Evolutionary conservation across 2,113 vertebrate species (phyloP).

Genomic region (Stegostoma tigrinum): DNA sequence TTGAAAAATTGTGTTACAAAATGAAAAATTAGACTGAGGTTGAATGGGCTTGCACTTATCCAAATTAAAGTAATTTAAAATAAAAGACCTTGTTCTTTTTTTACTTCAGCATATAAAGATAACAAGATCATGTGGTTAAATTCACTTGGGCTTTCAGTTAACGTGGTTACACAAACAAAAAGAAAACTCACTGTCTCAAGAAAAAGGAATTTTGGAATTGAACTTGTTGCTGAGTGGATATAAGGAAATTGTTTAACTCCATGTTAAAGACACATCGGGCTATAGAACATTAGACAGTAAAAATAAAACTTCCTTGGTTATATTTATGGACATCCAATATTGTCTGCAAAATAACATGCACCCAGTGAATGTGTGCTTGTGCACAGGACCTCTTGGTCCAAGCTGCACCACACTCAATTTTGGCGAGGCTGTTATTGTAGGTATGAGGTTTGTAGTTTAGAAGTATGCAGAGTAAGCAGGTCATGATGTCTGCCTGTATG

Average conservation of each 20-base stretch:
- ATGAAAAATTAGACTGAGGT: neutral
- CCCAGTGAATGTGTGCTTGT: too few relatives aligned
- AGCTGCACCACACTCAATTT: too few relatives aligned
- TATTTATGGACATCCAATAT: neutral
- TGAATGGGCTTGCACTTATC: neutral
- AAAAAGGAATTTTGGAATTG: neutral
- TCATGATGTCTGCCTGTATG: too few relatives aligned
- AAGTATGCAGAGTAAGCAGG: too few relatives aligned
- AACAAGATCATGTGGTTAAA: neutral
- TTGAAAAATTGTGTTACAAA: neutral
- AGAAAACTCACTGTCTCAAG: neutral
- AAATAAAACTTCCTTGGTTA: neutral
- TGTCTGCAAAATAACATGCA: too few relatives aligned
- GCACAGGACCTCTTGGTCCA: neutral
- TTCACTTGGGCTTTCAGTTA: neutral
- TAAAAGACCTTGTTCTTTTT: neutral
- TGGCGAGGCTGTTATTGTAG: neutral
- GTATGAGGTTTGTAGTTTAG: neutral
- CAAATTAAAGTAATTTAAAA: neutral
- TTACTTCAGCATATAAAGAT: neutral
- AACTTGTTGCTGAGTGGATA: neutral
- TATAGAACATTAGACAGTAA: neutral
- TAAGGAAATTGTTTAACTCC: neutral
- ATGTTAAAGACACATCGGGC: neutral
- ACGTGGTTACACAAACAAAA: neutral